Evolutionary conservation across 2,797 vertebrate species (phyloP).

Genomic region (Sebastes diaconus): DNA sequence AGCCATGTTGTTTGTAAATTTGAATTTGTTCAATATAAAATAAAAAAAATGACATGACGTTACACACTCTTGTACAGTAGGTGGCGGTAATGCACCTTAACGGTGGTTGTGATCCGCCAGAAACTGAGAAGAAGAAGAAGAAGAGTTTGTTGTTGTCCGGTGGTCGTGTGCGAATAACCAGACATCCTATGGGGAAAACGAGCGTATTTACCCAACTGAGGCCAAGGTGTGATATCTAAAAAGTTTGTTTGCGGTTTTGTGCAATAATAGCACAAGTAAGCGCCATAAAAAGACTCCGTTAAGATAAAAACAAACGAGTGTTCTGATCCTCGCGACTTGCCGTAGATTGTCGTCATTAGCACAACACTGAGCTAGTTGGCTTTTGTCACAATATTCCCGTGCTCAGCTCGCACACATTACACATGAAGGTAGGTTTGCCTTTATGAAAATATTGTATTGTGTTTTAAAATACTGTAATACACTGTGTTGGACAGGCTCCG

Average conservation of each 20-base stretch:
- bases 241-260: fast-evolving
- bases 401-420: fast-evolving
- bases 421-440: fast-evolving
- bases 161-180: too few relatives aligned
- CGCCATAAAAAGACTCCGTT: fast-evolving
- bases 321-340: slow-evolving; percentile 42
- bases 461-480: background rate
- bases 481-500: background rate
- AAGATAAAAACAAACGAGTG: background rate
- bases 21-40: too few relatives aligned
- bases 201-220: fast-evolving
- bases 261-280: fast-evolving
- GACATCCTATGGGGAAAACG: background rate
- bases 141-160: background rate
- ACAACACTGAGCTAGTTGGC: background rate
- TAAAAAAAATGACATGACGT: too few relatives aligned
- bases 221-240: fast-evolving
- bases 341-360: slow-evolving; percentile 45
- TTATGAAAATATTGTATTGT: background rate
- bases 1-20: too few relatives aligned
- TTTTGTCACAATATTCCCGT: background rate
- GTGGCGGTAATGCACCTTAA: too few relatives aligned
- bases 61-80: too few relatives aligned
- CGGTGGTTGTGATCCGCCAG: too few relatives aligned
- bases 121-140: too few relatives aligned